Base-by-base conservation (phyloP, 2,113 vertebrate genomes). In the Martes martes region DNA sequence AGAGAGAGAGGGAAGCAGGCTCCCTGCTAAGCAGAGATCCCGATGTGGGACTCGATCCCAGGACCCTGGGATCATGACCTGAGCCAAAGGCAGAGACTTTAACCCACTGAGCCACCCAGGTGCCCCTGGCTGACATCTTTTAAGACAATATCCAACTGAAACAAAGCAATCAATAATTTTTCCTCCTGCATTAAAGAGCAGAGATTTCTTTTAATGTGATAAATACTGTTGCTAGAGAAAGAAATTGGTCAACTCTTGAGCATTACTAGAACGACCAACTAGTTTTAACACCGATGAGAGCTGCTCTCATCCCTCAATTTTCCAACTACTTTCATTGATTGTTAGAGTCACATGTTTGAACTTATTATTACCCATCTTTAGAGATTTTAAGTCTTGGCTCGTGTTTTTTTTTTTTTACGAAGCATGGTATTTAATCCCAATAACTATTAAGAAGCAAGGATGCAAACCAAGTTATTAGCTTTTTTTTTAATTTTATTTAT, bases 111-210 rank as follows among this genome's bases (percentile, higher is more conserved):
- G 39, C 39, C 39, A 42, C 39, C 39, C 39, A 42, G 39, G 39
- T 4, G 4, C 4, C 39, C 39, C 39, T 42, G 39, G 39, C 39
- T 42, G 39, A 42, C 39, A 95, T 69, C 82, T 93, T 31, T 6
- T 83, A 98, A 87, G 50, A 73, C 91, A 42, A 97, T 91, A 76
- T 65, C 36, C 57, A 55, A 14, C 0, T 7, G 26, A 95, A 96
- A 96, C 28, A 89, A 42, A 85, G 31, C 10, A 87, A 87, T 88
- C 67, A 69, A 47, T 87, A 93, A 15, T 2, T 21, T 33, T 85
- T 42, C 23, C 55, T 93, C 16, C 16, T 36, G 28, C 8, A 19
- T 69, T 45, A 50, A 93, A 47, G 19, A n/a, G 15, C 14, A 79
- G 90, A 78, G 31, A 10, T 76, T 83, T 85, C 24, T 91, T 91